Conservation (phyloP, 2,888 invertebrate genomes). For the Drosophila nigritarsus region DNA sequence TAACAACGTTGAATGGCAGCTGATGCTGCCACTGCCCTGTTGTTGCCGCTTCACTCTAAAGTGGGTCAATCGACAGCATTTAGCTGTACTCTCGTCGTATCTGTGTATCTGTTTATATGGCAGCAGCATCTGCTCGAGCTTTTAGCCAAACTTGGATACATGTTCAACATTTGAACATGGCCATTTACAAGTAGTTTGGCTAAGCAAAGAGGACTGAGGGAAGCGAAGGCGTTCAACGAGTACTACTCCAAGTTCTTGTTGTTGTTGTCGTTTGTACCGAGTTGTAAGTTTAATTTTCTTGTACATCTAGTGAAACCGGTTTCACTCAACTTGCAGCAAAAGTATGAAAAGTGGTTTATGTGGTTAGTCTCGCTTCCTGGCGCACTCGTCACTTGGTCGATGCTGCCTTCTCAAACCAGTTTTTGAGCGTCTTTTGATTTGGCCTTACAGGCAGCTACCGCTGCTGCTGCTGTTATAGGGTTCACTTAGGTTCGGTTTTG, state of each 20-base stretch:
- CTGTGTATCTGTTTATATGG: conserved; percentile 39
- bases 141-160: conserved; percentile 58
- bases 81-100: conserved; percentile 54
- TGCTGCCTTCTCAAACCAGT: conserved; percentile 62
- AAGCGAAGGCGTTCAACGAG: conserved; percentile 12
- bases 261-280: conserved; percentile 24
- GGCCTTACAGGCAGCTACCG: conserved; percentile 31
- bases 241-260: conserved; percentile 22
- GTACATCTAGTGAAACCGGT: conserved; percentile 52
- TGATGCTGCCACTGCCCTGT: conserved; percentile 30
- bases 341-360: conserved; percentile 69
- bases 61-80: conserved; percentile 74
- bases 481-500: conserved; percentile 31
- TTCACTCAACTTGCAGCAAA: conserved; percentile 63
- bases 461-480: conserved; percentile 17
- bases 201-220: conserved; percentile 4
- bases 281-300: conserved; percentile 29
- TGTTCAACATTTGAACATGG: conserved; percentile 56
- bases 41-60: conserved; percentile 47
- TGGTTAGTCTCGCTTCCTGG: conserved; percentile 68
- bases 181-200: conserved; percentile 62
- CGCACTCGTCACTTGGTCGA: conserved; percentile 58
- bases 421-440: conserved; percentile 62
- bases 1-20: conserved; percentile 22
- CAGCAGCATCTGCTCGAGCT: conserved; percentile 57